These are phyloP conservation scores for Scrobipalpa costella DNA, from an alignment of 2,888 invertebrate species.

Conservation along the genomic window DNA sequence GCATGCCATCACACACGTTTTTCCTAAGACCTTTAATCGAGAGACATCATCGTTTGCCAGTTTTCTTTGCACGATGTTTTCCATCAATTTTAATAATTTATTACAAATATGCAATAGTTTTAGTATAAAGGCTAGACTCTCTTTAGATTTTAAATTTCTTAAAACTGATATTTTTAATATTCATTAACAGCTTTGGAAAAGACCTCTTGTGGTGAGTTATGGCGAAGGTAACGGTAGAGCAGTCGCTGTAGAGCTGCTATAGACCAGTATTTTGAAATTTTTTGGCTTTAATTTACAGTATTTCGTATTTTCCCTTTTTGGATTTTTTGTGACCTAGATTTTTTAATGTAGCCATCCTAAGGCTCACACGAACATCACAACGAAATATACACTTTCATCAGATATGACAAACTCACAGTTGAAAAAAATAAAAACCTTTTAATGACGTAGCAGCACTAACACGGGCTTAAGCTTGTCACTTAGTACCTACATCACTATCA, in stretches of 20 bases:
- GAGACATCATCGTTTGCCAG: conserved; percentile 31
- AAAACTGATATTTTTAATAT: conserved; percentile 42
- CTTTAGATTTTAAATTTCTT: conserved; percentile 27
- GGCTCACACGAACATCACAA: conserved; percentile 51
- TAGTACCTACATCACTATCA: not conserved
- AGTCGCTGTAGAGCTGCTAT: conserved; percentile 60
- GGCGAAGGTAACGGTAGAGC: conserved; percentile 72
- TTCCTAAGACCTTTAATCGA: conserved; percentile 35
- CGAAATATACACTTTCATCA: conserved; percentile 36
- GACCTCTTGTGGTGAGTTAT: conserved; percentile 79
- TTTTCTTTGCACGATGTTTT: conserved; percentile 31
- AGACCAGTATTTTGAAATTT: conserved; percentile 61
- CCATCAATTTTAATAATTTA: conserved; percentile 29
- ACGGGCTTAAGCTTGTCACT: conserved; percentile 15
- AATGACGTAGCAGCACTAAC: conserved; percentile 21
- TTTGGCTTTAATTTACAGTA: conserved; percentile 63
- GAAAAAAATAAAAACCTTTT: not conserved
- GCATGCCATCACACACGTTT: conserved; percentile 52
- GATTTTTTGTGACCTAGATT: conserved; percentile 41
- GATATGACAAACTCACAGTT: conserved; percentile 20
- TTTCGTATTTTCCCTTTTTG: conserved; percentile 51
- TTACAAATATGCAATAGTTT: not conserved
- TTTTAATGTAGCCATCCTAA: conserved; percentile 38
- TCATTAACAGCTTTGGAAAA: conserved; percentile 79
- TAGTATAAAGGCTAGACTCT: not conserved